Evolutionary conservation across 2,113 vertebrate genomes (phyloP).

Genomic region (Globicephala melas): DNA sequence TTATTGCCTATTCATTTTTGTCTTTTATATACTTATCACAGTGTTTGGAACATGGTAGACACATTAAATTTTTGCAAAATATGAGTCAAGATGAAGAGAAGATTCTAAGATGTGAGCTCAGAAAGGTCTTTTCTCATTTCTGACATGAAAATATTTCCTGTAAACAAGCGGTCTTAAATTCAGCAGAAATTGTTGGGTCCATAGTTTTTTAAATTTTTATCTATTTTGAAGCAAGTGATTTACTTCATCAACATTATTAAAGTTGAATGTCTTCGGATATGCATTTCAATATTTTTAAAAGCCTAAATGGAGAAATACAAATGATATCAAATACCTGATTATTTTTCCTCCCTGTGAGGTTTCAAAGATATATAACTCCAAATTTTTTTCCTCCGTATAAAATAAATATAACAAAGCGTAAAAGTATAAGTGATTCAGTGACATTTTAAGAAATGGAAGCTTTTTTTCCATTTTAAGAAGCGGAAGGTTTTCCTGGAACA

Average conservation of each 20-base stretch:
- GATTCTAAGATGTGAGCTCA: background rate
- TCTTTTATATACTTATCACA: background rate
- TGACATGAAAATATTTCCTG: background rate
- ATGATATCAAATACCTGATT: background rate
- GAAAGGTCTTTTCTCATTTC: background rate
- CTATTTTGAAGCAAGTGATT: background rate
- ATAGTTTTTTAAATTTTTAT: background rate
- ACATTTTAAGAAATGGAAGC: background rate
- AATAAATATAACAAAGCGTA: background rate
- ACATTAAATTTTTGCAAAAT: background rate
- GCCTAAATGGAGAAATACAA: background rate
- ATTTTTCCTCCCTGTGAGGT: background rate
- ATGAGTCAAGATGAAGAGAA: background rate
- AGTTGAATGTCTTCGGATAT: background rate
- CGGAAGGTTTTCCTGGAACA: background rate
- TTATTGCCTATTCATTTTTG: background rate
- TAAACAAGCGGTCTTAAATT: background rate
- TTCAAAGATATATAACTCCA: background rate
- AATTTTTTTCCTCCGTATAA: background rate
- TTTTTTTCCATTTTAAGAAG: background rate
- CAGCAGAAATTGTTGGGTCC: background rate
- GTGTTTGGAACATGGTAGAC: background rate
- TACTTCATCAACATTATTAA: background rate
- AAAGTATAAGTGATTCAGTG: background rate
- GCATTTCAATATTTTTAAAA: background rate